phyloP scores from a whole-genome alignment of 2,888 invertebrate genomes.

The Thereva nobilitata region DNA sequence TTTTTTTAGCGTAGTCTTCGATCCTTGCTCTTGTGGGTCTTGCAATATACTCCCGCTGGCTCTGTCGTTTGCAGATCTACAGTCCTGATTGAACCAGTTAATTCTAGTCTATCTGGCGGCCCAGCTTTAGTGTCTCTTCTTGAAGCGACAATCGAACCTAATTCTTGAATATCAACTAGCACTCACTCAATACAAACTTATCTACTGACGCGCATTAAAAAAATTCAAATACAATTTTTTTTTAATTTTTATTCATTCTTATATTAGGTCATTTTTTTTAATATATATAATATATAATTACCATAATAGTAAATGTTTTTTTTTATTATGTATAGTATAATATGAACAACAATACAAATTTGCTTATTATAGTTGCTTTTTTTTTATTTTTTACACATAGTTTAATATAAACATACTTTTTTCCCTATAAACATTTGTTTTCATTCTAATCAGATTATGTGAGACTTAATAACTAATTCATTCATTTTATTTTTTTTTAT shows the following conservation, averaged over 20 bases:
- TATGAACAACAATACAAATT: conserved; percentile 34
- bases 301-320: conserved; percentile 21
- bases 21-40: no score
- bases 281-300: conserved; percentile 24
- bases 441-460: conserved; percentile 28
- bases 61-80: no score
- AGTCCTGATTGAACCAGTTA: no score
- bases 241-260: conserved; percentile 20
- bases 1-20: no score
- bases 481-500: conserved; percentile 20
- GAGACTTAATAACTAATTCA: neutral
- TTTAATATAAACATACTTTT: conserved; percentile 41
- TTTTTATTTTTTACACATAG: conserved; percentile 36
- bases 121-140: no score
- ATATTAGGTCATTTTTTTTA: conserved; percentile 13
- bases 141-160: no score
- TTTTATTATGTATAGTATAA: conserved; percentile 22
- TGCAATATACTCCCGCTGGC: no score
- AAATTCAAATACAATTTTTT: conserved; percentile 23
- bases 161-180: no score
- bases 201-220: neutral
- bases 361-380: conserved; percentile 23
- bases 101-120: no score
- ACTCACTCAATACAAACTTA: no score
- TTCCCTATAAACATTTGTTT: conserved; percentile 28